Base-by-base conservation (phyloP, 2,113 vertebrate genomes). In the Salvelinus namaycush region DNA sequence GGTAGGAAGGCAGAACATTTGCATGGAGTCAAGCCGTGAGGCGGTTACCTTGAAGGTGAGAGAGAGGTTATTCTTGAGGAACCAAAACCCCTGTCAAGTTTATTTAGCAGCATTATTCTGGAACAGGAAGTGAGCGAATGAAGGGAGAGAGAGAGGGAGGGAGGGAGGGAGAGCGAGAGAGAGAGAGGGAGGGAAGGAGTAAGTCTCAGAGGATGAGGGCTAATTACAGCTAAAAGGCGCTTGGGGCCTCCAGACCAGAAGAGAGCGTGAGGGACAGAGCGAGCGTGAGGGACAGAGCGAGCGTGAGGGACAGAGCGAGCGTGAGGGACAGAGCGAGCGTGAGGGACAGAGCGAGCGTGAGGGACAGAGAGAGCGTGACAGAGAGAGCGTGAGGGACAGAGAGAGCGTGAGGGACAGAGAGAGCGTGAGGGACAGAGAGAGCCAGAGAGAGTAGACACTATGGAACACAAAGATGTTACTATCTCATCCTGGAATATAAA, bases 81-180 rank as follows among this genome's bases (percentile, higher is more conserved):
- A 98, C 98, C 98, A 99, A 89, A 99, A 99, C n/a, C n/a, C n/a
- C n/a, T n/a, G n/a, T n/a, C n/a, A n/a, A n/a, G n/a, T n/a, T n/a
- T n/a, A n/a, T n/a, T n/a, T n/a, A n/a, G 93, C 97, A 99, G 99
- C 98, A 99, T 99, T 87, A 98, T 97, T 94, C 98, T 99, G 92
- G 86, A 91, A 90, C 70, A 76, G 88, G 82, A 85, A 60, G 59
- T 62, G 20, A 75, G 22, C 73, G 69, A 75, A 49, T 66, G 24
- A 51, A 76, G 3, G 3, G 13, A 39, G 60, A 22, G 39, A 34
- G 31, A 4, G 31, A 31, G 29, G 5, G 31, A 31, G 34, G 8
- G 34, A 1, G 8, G 1, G 34, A 39, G 39, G 0, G 39, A 8
- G 31, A 34, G 7, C 0, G 34, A 39, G 34, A 7, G 34, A 9